Conservation (phyloP, 2,113 vertebrate species). For the Arothron firmamentum region DNA sequence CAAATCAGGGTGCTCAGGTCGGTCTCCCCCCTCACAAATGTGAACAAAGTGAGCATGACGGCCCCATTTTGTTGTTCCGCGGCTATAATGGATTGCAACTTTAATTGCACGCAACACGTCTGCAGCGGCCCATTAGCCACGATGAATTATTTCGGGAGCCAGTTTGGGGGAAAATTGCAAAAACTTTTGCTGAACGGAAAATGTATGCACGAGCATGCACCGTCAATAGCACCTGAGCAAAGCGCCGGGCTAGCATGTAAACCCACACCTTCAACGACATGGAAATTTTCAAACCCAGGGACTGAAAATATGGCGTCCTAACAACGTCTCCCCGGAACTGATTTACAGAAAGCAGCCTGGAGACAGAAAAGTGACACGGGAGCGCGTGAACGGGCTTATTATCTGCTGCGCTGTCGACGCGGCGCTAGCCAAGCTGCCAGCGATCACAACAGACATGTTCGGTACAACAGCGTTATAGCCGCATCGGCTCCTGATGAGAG, state of each 20-base stretch:
- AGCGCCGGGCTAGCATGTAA: slow-evolving; percentile 40
- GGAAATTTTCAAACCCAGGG: slow-evolving; percentile 62
- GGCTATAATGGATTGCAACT: slow-evolving; percentile 51
- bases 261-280: slow-evolving; percentile 53
- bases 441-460: slow-evolving; percentile 65
- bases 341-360: slow-evolving; percentile 62
- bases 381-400: slow-evolving; percentile 64
- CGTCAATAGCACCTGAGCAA: neutral
- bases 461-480: slow-evolving; percentile 39
- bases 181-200: slow-evolving; percentile 46
- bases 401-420: slow-evolving; percentile 52
- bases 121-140: slow-evolving; percentile 61
- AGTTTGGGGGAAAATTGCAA: slow-evolving; percentile 43
- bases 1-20: slow-evolving; percentile 3
- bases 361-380: slow-evolving; percentile 51
- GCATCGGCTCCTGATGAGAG: slow-evolving; percentile 41
- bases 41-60: slow-evolving; percentile 53
- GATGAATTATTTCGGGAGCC: slow-evolving; percentile 58
- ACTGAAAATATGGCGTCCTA: slow-evolving; percentile 53
- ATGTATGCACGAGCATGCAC: slow-evolving; percentile 4
- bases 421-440: slow-evolving; percentile 50
- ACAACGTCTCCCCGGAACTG: slow-evolving; percentile 48
- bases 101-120: slow-evolving; percentile 65
- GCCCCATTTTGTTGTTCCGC: slow-evolving; percentile 49
- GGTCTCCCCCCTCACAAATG: slow-evolving; percentile 23